phyloP scores from a whole-genome alignment of 2,888 invertebrate species.

The Oligia fasciuncula region DNA sequence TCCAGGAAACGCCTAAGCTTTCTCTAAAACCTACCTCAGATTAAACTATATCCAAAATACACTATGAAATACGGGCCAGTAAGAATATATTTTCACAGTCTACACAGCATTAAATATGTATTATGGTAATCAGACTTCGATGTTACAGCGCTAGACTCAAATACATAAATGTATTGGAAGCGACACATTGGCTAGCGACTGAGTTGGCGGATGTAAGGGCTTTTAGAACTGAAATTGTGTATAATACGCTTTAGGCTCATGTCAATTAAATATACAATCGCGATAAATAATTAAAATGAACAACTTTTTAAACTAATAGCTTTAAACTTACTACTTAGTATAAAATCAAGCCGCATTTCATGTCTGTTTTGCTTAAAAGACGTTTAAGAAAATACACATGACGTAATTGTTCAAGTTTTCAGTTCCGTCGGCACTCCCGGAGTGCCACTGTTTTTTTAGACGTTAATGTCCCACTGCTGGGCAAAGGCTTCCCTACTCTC shows the following conservation, averaged over 20 bases:
- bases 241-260: not conserved
- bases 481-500: too few species aligned
- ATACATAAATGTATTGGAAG: constrained; percentile 24
- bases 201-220: too few species aligned
- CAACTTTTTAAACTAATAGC: too few species aligned
- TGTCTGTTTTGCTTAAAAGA: too few species aligned
- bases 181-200: not conserved
- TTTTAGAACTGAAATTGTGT: not conserved
- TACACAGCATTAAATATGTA: constrained; percentile 29
- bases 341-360: too few species aligned
- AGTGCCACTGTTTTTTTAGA: too few species aligned
- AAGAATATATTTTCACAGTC: not conserved
- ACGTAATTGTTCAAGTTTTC: too few species aligned
- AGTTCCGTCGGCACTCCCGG: too few species aligned
- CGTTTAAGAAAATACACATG: too few species aligned
- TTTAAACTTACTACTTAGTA: too few species aligned
- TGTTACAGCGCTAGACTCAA: constrained; percentile 14
- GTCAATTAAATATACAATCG: not conserved
- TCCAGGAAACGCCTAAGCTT: not conserved
- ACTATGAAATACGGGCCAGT: too few species aligned
- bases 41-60: constrained; percentile 2
- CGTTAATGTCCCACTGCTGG: too few species aligned
- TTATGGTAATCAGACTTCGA: constrained; percentile 33
- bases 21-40: not conserved
- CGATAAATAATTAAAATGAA: not conserved